Base-by-base conservation (phyloP, 2,888 invertebrate genomes). In the Ectobius pallidus region DNA sequence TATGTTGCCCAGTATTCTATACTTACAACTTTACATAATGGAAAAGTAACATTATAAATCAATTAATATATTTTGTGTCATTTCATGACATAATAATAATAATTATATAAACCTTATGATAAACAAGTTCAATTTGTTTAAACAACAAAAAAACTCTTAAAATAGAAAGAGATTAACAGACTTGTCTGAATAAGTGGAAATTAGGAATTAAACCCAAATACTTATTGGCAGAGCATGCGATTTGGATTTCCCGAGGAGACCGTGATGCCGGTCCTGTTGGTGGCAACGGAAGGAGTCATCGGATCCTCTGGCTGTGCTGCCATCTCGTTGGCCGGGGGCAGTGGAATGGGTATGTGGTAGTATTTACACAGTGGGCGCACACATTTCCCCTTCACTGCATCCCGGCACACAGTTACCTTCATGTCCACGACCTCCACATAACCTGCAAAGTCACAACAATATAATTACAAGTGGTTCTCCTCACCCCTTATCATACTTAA, bases 381-480 rank as follows among this genome's bases (percentile, higher is more conserved):
- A 87, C 96, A 96, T 86, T 93, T 90, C 86, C 95, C 95, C 85
- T 95, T 95, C 82, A 94, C 95, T 85, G 95, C 95, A 89, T 96
- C 96, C 85, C 96, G 94, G 86, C 96, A 96, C 85, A 96, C 96
- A 85, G 94, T 95, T 88, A 96, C 96, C 86, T 94, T 93, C 86
- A 95, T 93, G 87, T 95, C 95, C 88, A 91, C 92, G 89, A 96
- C 93, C 90, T 95, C 95, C 89, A 96, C 94, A 87, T 93, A 93
- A 89, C 94, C 96, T 96, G 88, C 76, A 88, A 89, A 80, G 76
- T n/a, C 77, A 14, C n/a, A 20, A n/a, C 18, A 18, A 2, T 46
- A 20, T 18, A 44, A 44, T 44, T n/a, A 16, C 44, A 44, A 44
- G 18, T n/a, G 11, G 18, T 11, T 44, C 11, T 44, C 1, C 4